Evolutionary conservation across 2,888 invertebrate species (phyloP).

Genomic region (Zygogramma bicolorata): DNA sequence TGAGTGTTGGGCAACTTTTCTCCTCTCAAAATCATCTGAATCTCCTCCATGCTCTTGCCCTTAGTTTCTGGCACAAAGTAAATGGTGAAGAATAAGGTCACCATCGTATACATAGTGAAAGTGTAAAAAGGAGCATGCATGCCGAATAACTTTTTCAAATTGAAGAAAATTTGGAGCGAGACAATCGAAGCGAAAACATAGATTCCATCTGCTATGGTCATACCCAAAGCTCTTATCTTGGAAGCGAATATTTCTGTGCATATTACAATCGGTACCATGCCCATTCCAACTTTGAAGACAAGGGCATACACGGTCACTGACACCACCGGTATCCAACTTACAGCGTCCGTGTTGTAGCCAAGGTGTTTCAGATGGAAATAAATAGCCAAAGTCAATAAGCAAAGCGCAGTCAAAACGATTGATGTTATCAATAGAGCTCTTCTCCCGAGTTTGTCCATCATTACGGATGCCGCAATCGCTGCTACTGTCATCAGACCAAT

Average conservation of each 20-base stretch:
- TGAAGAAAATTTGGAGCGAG: slow-evolving; percentile 58
- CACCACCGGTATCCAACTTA: slow-evolving; percentile 62
- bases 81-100: slow-evolving; percentile 35
- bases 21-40: slow-evolving; percentile 64
- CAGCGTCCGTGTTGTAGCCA: slow-evolving; percentile 51
- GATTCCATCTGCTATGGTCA: slow-evolving; percentile 61
- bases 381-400: slow-evolving; percentile 58
- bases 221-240: slow-evolving; percentile 63
- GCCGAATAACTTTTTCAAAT: slow-evolving; percentile 52
- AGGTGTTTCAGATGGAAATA: slow-evolving; percentile 60
- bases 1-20: not conserved
- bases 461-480: slow-evolving; percentile 55
- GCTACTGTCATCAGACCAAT: slow-evolving; percentile 60
- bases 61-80: slow-evolving; percentile 75
- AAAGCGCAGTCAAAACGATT: slow-evolving; percentile 57
- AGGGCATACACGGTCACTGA: slow-evolving; percentile 62
- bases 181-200: slow-evolving; percentile 59
- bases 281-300: slow-evolving; percentile 62
- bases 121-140: slow-evolving; percentile 61
- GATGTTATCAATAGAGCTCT: slow-evolving; percentile 59
- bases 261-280: slow-evolving; percentile 63
- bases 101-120: slow-evolving; percentile 49
- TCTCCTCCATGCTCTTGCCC: slow-evolving; percentile 75
- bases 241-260: slow-evolving; percentile 64
- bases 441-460: slow-evolving; percentile 62